These are phyloP conservation scores for Subanguina moxae DNA, from an alignment of 1,140 invertebrate genomes.

Conservation along the genomic window DNA sequence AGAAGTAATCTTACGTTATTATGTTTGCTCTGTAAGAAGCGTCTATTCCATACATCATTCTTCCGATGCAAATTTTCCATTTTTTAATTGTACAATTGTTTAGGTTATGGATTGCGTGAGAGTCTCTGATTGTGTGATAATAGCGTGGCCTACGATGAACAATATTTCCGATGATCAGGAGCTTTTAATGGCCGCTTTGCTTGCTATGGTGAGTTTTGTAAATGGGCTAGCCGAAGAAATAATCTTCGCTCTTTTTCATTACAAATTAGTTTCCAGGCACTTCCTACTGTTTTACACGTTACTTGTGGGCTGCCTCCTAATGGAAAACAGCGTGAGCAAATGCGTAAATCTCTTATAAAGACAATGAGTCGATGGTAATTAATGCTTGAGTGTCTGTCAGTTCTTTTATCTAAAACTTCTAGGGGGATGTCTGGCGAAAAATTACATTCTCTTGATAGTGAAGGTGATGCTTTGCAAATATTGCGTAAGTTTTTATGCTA, in stretches of 20 bases:
- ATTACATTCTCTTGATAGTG: conserved; percentile 22
- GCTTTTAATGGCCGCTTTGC: conserved; percentile 11
- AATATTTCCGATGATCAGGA: conserved; percentile 6
- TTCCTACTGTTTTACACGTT: conserved; percentile 26
- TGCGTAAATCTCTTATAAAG: conserved; percentile 34
- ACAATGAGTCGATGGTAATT: conserved; percentile 34
- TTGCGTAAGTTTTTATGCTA: conserved; percentile 7
- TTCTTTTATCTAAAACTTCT: conserved; percentile 5
- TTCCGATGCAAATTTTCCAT: too few species aligned
- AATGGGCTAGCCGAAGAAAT: too few species aligned
- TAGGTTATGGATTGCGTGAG: conserved; percentile 24
- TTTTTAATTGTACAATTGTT: too few species aligned
- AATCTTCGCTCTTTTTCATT: too few species aligned
- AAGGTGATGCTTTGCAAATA: conserved; percentile 32
- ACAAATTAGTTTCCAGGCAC: conserved; percentile 22
- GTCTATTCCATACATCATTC: too few species aligned
- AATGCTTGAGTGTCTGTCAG: conserved; percentile 1
- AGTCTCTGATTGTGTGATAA: conserved; percentile 38
- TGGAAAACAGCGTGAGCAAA: conserved; percentile 46
- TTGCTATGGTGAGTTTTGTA: conserved; percentile 23
- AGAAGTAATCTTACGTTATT: too few species aligned
- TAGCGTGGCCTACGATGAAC: conserved; percentile 36
- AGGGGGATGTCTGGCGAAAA: conserved; percentile 14
- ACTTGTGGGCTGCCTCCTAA: conserved; percentile 32
- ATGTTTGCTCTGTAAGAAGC: too few species aligned